phyloP scores from a whole-genome alignment of 2,888 invertebrate species.

The Pristionchus maxplancki region DNA sequence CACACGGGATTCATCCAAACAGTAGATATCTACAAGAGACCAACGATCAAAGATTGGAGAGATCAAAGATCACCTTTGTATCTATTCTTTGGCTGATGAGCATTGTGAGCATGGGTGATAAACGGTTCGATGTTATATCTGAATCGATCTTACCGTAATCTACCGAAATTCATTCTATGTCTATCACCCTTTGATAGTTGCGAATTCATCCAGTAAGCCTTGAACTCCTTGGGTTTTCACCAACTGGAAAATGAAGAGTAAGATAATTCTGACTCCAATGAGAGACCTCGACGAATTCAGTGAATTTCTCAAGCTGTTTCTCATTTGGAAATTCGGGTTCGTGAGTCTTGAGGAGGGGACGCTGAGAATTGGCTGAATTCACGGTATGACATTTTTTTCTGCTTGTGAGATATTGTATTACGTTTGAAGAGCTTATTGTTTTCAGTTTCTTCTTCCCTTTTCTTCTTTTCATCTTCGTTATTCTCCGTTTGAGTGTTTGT shows the following conservation, averaged over 20 bases:
- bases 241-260: not conserved
- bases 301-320: conserved; percentile 35
- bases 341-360: not conserved
- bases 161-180: not conserved
- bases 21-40: conserved; percentile 25
- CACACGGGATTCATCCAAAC: conserved; percentile 15
- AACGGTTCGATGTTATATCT: conserved; percentile 31
- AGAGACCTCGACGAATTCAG: conserved; percentile 8
- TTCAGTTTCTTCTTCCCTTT: conserved; percentile 16
- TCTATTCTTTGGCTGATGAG: conserved; percentile 33
- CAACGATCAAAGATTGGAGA: not conserved
- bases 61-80: conserved; percentile 31
- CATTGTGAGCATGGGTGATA: conserved; percentile 31
- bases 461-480: not conserved
- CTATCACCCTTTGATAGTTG: not conserved
- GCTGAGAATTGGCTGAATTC: conserved; percentile 33
- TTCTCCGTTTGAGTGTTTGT: not conserved
- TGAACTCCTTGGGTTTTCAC: conserved; percentile 14
- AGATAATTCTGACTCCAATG: not conserved
- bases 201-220: conserved; percentile 10
- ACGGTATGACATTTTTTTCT: not conserved
- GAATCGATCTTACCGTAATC: not conserved
- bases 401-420: not conserved
- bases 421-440: conserved; percentile 25
- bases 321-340: conserved; percentile 20